Conservation (phyloP, 2,888 invertebrate species). For the Rhaphigaster nebulosa region DNA sequence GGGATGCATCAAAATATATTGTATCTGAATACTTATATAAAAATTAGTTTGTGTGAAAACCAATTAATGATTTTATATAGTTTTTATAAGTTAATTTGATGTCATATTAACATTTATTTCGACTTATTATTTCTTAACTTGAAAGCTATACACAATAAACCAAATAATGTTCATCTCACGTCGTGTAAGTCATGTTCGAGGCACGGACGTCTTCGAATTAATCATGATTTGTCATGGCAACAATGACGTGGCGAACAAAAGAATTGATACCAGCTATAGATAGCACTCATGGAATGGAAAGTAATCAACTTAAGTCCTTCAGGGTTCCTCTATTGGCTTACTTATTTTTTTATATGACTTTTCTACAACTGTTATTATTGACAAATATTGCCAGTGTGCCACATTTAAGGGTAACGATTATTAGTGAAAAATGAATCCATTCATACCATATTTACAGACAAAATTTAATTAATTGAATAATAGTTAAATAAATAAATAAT, state of each 20-base stretch:
- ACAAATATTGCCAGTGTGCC: not conserved
- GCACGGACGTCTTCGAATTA: not conserved
- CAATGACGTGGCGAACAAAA: not conserved
- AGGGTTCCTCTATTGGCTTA: not conserved
- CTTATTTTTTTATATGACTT: not conserved
- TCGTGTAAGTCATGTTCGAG: not conserved
- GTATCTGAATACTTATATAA: too few relatives aligned
- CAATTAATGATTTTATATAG: too few relatives aligned
- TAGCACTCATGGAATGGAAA: not conserved
- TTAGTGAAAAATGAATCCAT: too few relatives aligned
- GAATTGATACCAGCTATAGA: not conserved
- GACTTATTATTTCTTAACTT: too few relatives aligned
- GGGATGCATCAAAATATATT: too few relatives aligned
- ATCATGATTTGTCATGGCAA: conserved; percentile 18
- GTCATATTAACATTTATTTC: too few relatives aligned
- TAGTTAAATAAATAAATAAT: too few relatives aligned
- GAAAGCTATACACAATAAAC: not conserved
- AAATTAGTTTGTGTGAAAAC: too few relatives aligned
- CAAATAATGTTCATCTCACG: not conserved
- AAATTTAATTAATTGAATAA: too few relatives aligned
- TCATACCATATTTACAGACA: too few relatives aligned
- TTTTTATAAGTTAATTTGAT: too few relatives aligned
- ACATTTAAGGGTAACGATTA: not conserved
- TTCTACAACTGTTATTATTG: not conserved
- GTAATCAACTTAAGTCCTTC: not conserved